phyloP scores from a whole-genome alignment of 2,113 vertebrate genomes.

The Hiodon alosoides region DNA sequence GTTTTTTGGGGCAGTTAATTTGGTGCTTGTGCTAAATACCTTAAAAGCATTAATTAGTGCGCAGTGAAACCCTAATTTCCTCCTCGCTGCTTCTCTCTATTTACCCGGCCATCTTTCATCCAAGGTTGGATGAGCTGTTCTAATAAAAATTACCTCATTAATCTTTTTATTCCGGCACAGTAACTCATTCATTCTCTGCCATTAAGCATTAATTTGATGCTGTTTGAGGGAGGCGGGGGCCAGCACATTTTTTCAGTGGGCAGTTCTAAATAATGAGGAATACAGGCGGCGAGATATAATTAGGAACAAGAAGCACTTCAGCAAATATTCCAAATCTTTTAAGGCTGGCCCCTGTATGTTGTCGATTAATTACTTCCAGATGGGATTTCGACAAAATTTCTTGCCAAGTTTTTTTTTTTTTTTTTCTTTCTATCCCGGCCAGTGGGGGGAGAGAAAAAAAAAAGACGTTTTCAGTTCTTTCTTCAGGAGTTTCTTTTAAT shows the following conservation, averaged over 20 bases:
- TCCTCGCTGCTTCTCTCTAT: slow-evolving; percentile 70
- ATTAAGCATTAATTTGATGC: slow-evolving; percentile 85
- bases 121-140: slow-evolving; percentile 73
- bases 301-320: slow-evolving; percentile 92
- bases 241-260: slow-evolving; percentile 71
- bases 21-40: slow-evolving; percentile 83
- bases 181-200: slow-evolving; percentile 83
- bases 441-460: slow-evolving; percentile 37
- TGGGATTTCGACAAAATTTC: slow-evolving; percentile 50
- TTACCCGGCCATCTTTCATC: slow-evolving; percentile 74
- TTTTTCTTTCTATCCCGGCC: slow-evolving; percentile 6
- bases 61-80: slow-evolving; percentile 94
- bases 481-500: slow-evolving; percentile 43
- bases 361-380: slow-evolving; percentile 90
- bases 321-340: slow-evolving; percentile 85
- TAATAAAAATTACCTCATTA: slow-evolving; percentile 98
- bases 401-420: slow-evolving; percentile 38
- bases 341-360: slow-evolving; percentile 61
- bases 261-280: slow-evolving; percentile 98
- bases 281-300: slow-evolving; percentile 94
- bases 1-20: slow-evolving; percentile 95
- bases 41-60: slow-evolving; percentile 92
- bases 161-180: slow-evolving; percentile 78
- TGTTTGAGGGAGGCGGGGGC: slow-evolving; percentile 70
- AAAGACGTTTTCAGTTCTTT: slow-evolving; percentile 35